Base-by-base conservation (phyloP, 2,888 invertebrate species). In the Yponomeuta sedellus region DNA sequence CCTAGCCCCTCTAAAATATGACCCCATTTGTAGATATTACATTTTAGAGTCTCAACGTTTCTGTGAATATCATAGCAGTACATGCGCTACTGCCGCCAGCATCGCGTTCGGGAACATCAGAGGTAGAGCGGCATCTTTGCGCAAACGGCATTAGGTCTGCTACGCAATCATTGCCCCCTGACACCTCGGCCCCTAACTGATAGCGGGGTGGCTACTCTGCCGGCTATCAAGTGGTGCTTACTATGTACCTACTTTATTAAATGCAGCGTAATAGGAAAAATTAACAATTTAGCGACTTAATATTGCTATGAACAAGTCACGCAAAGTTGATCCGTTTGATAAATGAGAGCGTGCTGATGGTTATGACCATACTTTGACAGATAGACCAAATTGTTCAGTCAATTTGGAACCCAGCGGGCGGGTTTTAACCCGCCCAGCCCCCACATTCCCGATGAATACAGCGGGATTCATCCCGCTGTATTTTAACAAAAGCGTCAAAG, bases 101-200 rank as follows among this genome's bases (percentile, higher is more conserved):
- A 58, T 58, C 58, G 58, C 22, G 58, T 58, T 19, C 58, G 58
- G 58, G 58, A 58, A 58, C 58, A 20, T 58, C 58, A 58, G 20
- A 58, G 58, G 58, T 20, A 52, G 44, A 52, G 44, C 44, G 44
- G 16, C 44, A 16, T 52, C 44, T 44, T 12, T 52, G 44, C 44
- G 16, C 16, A 52, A 52, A 52, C 34, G 56, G 58, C 58, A 19
- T 19, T 19, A 58, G 58, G 16, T 61, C 20, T 16, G 25, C 12
- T 28, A 75, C 78, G 78, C 79, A 84, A 88, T 86, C 86, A 76
- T 74, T 78, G 86, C 84, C 86, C 88, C 81, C 79, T 88, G 88
- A 88, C 88, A 81, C 76, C 34, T 0, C 16, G 59, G 25, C 22
- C 59, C 59, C 25, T 20, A 25, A 12, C 34, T 34, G 61, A 61